A percentile compares a stretch with the other conserved stretches of the same genome.
Evolutionary conservation across 2,797 vertebrate genomes (phyloP).

Genomic region (Cuniculus paca): DNA sequence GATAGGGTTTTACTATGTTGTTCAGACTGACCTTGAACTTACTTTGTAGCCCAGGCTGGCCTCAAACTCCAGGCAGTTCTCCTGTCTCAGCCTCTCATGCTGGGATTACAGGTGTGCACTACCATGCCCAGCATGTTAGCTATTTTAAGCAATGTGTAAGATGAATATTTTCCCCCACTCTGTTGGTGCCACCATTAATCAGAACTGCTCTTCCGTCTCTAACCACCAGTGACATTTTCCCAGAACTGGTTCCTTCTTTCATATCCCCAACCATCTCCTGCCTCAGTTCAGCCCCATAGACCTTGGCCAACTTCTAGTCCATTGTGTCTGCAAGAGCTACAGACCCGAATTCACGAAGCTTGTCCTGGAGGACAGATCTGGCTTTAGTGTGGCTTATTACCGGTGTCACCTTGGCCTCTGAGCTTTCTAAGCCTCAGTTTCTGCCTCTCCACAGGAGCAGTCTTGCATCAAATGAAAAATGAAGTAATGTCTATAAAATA

Average conservation of each 20-base stretch:
- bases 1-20: not conserved
- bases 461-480: not conserved
- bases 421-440: not conserved
- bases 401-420: not conserved
- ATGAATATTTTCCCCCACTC: not conserved
- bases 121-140: not conserved
- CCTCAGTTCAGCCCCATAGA: not conserved
- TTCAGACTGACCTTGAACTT: not conserved
- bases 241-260: not conserved
- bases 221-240: not conserved
- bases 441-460: not conserved
- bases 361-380: not conserved
- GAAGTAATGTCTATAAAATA: not conserved
- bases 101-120: not conserved
- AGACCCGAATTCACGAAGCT: not conserved
- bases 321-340: not conserved
- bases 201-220: not conserved
- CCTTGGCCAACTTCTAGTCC: not conserved
- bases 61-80: not conserved
- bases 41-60: not conserved
- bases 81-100: not conserved
- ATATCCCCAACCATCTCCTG: not conserved
- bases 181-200: not conserved
- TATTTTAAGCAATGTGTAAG: not conserved
- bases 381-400: not conserved